Evolutionary conservation across 2,797 vertebrate genomes (phyloP), one percentile per base, ranked within the genome.

Genomic region (Gadopsis marmoratus): DNA sequence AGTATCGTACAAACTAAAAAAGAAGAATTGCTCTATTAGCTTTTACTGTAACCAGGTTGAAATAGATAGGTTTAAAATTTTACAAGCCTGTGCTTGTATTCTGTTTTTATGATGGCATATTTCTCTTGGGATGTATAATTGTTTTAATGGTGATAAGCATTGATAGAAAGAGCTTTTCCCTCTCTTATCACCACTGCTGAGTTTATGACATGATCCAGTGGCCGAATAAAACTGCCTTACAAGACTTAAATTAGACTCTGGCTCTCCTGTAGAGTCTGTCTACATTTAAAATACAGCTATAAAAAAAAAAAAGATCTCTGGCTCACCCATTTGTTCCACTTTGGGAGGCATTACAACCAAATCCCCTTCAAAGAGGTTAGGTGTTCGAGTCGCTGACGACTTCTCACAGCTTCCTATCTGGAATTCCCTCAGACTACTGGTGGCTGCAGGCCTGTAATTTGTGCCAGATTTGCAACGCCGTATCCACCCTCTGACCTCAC

Each of bases 401-500:
- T 92, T 88, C 86, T 91, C 86, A 87, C 86, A 86, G 89, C 88
- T 91, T 90, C 89, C 90, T 86, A 85, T 91, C 88, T 88, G 91
- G 92, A 94, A 93, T 93, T 93, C 86, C 88, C 82, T 85, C 86
- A 85, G 91, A 92, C 92, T 82, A 70, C 86, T 71, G 70, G 74
- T 87, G 72, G 80, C 86, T 83, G 71, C 84, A 87, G 84, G 84
- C 93, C 85, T 95, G 90, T 92, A 94, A 95, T 95, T 84, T 89
- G 89, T 72, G 78, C 92, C 94, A 95, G 93, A 92, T 93, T 90
- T 88, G 71, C 85, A 84, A 77, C 13, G 71, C 72, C 7, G 87
- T 88, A 64, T 88, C 88, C 85, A 71, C 83, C 83, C 86, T 87
- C 79, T 86, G 87, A 91, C 84, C 86, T 78, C 82, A 63, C 60